These are phyloP conservation scores for Archilochus colubris DNA, from an alignment of 2,113 vertebrate species.

Conservation along the genomic window DNA sequence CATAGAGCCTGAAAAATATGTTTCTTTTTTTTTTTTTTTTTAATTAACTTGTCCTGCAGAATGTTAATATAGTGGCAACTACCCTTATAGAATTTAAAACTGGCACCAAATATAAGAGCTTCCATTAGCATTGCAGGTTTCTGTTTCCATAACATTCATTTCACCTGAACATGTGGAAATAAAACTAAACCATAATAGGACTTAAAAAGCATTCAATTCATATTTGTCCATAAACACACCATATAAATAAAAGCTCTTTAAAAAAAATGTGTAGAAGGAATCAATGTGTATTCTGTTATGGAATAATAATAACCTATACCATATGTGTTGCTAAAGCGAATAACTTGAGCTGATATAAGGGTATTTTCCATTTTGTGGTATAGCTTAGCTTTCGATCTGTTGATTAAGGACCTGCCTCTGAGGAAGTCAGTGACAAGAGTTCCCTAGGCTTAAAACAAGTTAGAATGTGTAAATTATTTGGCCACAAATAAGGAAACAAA, in stretches of 20 bases:
- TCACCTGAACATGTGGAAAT: slow-evolving; percentile 77
- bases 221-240: slow-evolving; percentile 75
- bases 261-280: slow-evolving; percentile 71
- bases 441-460: slow-evolving; percentile 22
- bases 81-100: slow-evolving; percentile 47
- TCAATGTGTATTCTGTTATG: slow-evolving; percentile 73
- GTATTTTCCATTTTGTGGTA: slow-evolving; percentile 69
- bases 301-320: slow-evolving; percentile 72
- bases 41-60: slow-evolving; percentile 69
- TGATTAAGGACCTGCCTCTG: slow-evolving; percentile 33
- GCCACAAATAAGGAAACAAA: slow-evolving; percentile 40
- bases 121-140: slow-evolving; percentile 46
- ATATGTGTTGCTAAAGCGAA: slow-evolving; percentile 47
- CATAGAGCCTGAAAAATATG: slow-evolving; percentile 54
- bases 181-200: slow-evolving; percentile 69
- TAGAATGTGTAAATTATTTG: slow-evolving; percentile 58
- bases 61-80: slow-evolving; percentile 75
- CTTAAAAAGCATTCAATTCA: slow-evolving; percentile 70
- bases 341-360: slow-evolving; percentile 64
- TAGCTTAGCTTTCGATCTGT: slow-evolving; percentile 56
- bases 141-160: slow-evolving; percentile 61
- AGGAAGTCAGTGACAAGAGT: slow-evolving; percentile 26
- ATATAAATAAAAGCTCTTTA: slow-evolving; percentile 71
- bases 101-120: slow-evolving; percentile 64
- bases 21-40: background rate